Base-by-base conservation (phyloP, 1,140 invertebrate genomes). In the Lepidurus arcticus region DNA sequence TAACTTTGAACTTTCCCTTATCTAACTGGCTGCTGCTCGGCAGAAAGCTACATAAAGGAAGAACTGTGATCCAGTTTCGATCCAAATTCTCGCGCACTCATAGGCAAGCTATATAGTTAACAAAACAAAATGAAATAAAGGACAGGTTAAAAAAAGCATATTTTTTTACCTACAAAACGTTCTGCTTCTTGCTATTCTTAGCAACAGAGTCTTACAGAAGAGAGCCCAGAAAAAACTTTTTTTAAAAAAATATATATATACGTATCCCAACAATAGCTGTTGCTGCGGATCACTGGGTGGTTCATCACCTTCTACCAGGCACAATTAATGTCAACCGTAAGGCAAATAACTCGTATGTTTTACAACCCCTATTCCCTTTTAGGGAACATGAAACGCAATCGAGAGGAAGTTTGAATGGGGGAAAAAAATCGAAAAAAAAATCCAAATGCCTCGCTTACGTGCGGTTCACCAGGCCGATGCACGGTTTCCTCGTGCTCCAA, bases 401-500 rank as follows among this genome's bases (percentile, higher is more conserved):
- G 42, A 5, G 73, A 2, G 5, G 16, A 10, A 77, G 21, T 73
- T 73, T 7, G 26, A 42, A n/a, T 44, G 45, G 10, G 10, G 10
- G 16, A 47, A 65, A 65, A 65, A 65, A 65, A 1, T 65, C 0
- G 8, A 1, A 21, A 65, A 65, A 65, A 65, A 65, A 65, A 0
- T 44, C 13, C 73, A 76, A 44, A 43, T 7, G 43, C 44, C 75
- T 43, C 8, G 88, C 91, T 90, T 87, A 94, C 93, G 84, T 94
- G 92, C 73, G 90, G 92, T 83, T 93, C 90, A 73, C 92, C 94
- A n/a, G 90, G 89, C 79, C 90, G 91, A 81, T 92, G 90, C 78
- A 92, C 88, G 24, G 88, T 90, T 82, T 97, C 93, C 84, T 98
- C 95, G 85, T 98, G 94, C 81, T 97, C 94, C 24, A 98, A 88